A percentile compares a stretch with the other conserved stretches of the same genome.
Evolutionary conservation across 2,113 vertebrate species (phyloP).

Genomic region (Gopherus evgoodei): DNA sequence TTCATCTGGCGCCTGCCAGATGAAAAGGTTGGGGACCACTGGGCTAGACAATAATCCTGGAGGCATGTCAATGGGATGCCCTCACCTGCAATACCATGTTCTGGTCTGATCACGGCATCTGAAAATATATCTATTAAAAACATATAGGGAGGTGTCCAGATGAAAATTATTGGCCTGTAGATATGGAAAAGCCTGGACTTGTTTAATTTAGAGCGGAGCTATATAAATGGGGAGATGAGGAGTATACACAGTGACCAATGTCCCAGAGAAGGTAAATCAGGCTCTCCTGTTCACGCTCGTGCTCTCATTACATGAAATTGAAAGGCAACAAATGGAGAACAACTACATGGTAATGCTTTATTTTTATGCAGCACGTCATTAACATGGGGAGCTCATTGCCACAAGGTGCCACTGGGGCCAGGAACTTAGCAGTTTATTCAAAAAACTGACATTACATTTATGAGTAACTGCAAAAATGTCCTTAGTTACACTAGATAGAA

Average conservation of each 20-base stretch:
- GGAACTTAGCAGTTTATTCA: background rate
- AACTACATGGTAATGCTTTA: rapidly evolving
- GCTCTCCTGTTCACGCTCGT: background rate
- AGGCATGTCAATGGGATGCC: background rate
- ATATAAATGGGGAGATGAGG: constrained; percentile 12
- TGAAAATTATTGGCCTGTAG: background rate
- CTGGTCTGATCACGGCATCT: background rate
- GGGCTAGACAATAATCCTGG: background rate
- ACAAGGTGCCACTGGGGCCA: rapidly evolving
- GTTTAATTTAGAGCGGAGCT: constrained; percentile 15
- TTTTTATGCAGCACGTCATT: background rate
- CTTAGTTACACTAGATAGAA: background rate
- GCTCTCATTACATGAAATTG: background rate
- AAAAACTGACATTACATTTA: background rate
- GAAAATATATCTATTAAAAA: background rate
- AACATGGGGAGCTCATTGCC: background rate
- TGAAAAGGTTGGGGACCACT: too few species aligned
- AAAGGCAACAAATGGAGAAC: background rate
- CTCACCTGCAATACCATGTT: background rate
- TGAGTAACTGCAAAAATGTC: background rate
- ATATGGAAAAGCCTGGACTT: background rate
- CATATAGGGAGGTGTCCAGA: constrained; percentile 18
- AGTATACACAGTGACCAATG: background rate
- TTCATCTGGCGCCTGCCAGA: too few species aligned
- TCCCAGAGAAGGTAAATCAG: background rate